Evolutionary conservation across 2,113 vertebrate genomes (phyloP).

Genomic region (Trematocara nigrifrons): DNA sequence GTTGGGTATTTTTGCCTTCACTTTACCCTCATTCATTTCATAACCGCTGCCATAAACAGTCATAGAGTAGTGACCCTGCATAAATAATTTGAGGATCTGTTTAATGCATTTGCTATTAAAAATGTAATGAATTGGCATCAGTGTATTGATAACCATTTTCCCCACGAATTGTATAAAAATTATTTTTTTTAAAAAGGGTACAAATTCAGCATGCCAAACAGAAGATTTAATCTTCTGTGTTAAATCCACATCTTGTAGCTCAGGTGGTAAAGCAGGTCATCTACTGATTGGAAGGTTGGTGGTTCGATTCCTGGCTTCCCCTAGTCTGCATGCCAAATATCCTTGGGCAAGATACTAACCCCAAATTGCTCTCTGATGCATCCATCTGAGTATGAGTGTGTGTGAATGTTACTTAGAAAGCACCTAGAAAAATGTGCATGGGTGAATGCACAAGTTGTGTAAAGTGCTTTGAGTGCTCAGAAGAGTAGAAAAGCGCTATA

Average conservation of each 20-base stretch:
- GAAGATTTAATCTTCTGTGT: not conserved
- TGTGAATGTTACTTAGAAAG: too few relatives aligned
- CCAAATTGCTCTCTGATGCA: too few relatives aligned
- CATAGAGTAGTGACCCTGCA: not conserved
- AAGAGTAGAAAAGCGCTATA: too few relatives aligned
- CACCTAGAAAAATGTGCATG: too few relatives aligned
- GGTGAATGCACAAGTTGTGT: too few relatives aligned
- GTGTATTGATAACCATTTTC: not conserved
- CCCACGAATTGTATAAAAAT: not conserved
- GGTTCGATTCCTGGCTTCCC: too few relatives aligned
- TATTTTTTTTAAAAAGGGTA: fast-evolving
- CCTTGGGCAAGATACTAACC: too few relatives aligned
- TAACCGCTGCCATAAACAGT: not conserved
- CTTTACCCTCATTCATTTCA: not conserved
- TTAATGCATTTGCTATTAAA: not conserved
- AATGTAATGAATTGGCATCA: not conserved
- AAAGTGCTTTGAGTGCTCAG: too few relatives aligned
- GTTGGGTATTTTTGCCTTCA: not conserved
- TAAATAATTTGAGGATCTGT: not conserved
- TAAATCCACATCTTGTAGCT: not conserved
- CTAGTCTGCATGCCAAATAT: too few relatives aligned
- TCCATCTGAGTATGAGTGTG: too few relatives aligned
- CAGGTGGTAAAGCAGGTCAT: too few relatives aligned
- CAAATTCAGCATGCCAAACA: not conserved
- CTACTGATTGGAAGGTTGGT: too few relatives aligned